A percentile compares a stretch with the other conserved stretches of the same genome.
Conservation (phyloP, 2,797 vertebrate species). For the Neopelma chrysocephalum region DNA sequence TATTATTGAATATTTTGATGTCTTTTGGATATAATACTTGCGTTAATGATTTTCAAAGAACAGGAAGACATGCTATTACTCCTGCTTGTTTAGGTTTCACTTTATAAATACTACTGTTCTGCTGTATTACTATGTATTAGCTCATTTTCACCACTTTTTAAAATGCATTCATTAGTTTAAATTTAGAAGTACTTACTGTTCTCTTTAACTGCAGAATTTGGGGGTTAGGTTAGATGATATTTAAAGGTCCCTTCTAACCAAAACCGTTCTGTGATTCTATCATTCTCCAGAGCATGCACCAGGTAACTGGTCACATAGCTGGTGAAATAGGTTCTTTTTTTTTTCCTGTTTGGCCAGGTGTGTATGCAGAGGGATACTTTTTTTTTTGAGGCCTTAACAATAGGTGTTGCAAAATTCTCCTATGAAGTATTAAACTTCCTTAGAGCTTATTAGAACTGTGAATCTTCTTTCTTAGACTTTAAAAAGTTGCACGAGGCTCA, state of each 20-base stretch:
- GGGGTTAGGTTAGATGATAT: not conserved
- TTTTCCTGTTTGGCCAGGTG: not conserved
- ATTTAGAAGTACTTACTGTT: not conserved
- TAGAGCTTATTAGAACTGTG: not conserved
- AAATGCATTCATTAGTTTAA: fast-evolving
- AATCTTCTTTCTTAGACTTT: conserved; percentile 81
- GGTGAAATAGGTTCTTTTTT: not conserved
- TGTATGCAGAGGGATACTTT: fast-evolving
- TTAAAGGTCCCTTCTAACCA: not conserved
- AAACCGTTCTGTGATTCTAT: not conserved
- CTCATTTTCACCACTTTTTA: not conserved
- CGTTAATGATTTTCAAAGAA: not conserved
- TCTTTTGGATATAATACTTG: not conserved
- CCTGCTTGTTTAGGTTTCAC: not conserved
- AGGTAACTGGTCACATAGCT: not conserved
- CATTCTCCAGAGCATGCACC: not conserved
- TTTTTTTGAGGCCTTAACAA: not conserved
- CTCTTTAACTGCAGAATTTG: not conserved
- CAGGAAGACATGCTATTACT: not conserved
- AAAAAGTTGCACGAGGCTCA: conserved; percentile 92
- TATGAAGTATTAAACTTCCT: not conserved
- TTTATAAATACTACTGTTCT: not conserved
- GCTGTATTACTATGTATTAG: not conserved
- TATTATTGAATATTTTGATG: not conserved
- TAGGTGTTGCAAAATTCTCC: not conserved